Base-by-base conservation (phyloP, 2,113 vertebrate genomes). In the Neogobius melanostomus region DNA sequence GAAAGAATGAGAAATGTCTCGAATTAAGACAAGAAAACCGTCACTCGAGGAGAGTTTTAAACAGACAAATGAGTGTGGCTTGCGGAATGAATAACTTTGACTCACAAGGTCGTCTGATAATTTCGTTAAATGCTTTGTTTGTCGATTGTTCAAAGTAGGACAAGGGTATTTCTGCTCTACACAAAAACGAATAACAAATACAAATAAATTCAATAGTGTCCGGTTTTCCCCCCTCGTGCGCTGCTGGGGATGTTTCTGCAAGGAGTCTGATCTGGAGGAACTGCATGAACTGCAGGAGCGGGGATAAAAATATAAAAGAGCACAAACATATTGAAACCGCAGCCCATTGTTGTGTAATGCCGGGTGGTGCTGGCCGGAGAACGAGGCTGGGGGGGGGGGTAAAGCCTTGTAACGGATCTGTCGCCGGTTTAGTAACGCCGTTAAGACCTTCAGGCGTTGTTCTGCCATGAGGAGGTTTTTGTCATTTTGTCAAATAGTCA, bases 251-350 rank as follows among this genome's bases (percentile, higher is more conserved):
- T 21, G 14, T 5, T 59, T 21, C 28, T 42, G 11, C 54, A 57
- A 59, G 56, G 42, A 59, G 42, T 59, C 21, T 14, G 11, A 42
- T 14, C 42, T 42, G 56, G 6, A 59, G 28, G 42, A 59, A 59
- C 11, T 2, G 6, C 11, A 42, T 42, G 42, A 59, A 42, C 54
- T 21, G 36, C 17, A 36, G 21, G 54, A 6, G 28, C 56, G 14
- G 56, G 56, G 28, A 59, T 59, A 59, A 59, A 59, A 59, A 59
- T 59, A 59, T 12, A 59, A 42, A 11, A 17, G n/a, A n/a, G n/a
- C 15, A 11, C 11, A 12, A n/a, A n/a, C 8, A 16, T 10, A 8
- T 36, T 36, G 6, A 14, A 59, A 59, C 56, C 56, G 11, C 56
- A 59, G 14, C 11, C 56, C 12, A 59, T 59, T 59, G 56, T 59